phyloP scores from a whole-genome alignment of 2,888 invertebrate species.

The Perithous albicinctus region DNA sequence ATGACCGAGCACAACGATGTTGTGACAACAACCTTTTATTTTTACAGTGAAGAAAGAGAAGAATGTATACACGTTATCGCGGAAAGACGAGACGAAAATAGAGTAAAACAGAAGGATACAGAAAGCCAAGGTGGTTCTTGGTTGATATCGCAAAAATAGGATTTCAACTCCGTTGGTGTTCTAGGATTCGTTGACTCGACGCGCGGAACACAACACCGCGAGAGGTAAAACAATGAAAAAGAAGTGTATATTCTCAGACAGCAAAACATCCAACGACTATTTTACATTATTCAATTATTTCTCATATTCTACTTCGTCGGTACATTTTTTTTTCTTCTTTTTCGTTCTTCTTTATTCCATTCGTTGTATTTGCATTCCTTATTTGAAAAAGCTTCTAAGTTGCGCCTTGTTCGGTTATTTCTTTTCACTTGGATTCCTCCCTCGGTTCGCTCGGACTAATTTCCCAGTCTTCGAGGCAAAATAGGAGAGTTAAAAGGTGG shows the following conservation, averaged over 20 bases:
- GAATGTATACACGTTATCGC: neutral
- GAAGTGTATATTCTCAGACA: neutral
- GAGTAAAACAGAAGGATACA: neutral
- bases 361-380: constrained; percentile 15
- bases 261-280: neutral
- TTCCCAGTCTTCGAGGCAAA: constrained; percentile 60
- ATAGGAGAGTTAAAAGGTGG: constrained; percentile 64
- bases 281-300: constrained; percentile 22
- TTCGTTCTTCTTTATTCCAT: constrained; percentile 38
- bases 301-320: constrained; percentile 2
- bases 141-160: constrained; percentile 2
- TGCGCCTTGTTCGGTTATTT: neutral
- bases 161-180: neutral
- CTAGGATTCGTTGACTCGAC: neutral
- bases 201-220: neutral
- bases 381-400: neutral
- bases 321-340: no score
- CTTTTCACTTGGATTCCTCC: constrained; percentile 38
- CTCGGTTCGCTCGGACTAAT: constrained; percentile 38
- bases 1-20: no score
- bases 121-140: neutral
- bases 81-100: neutral
- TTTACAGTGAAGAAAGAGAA: no score
- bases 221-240: neutral
- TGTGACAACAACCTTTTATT: no score